Evolutionary conservation across 2,888 invertebrate genomes (phyloP).

Genomic region (Cyrtodaria siliqua): DNA sequence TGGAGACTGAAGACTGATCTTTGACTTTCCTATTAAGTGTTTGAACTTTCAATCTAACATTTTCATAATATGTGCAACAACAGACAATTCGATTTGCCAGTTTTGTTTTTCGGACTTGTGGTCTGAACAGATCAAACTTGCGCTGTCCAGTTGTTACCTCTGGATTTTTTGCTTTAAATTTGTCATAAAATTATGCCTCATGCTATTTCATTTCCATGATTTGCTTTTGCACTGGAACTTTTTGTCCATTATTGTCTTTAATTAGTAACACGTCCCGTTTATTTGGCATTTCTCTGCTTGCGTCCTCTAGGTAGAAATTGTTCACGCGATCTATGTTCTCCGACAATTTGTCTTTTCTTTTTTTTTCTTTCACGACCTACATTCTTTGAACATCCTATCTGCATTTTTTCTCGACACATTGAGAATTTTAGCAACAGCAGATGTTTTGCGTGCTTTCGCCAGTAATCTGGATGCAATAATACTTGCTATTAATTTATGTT

Average conservation of each 20-base stretch:
- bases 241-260: constrained; percentile 2
- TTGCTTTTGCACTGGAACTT: constrained; percentile 5
- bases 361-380: not conserved
- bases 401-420: constrained; percentile 5
- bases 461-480: constrained; percentile 3
- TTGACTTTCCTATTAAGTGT: constrained; percentile 1
- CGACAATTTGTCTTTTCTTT: constrained; percentile 1
- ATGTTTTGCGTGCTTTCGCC: constrained; percentile 7
- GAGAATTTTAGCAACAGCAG: constrained; percentile 4
- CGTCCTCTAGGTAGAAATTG: constrained; percentile 9
- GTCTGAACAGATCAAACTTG: constrained; percentile 17
- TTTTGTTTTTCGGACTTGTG: constrained; percentile 12
- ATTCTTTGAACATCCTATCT: not conserved
- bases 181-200: constrained; percentile 22
- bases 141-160: constrained; percentile 10
- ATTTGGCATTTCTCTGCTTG: constrained; percentile 22
- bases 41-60: constrained; percentile 12
- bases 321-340: not conserved
- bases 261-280: constrained; percentile 1
- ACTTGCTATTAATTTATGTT: not conserved
- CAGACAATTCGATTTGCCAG: constrained; percentile 16
- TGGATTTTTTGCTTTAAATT: constrained; percentile 17
- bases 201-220: constrained; percentile 22
- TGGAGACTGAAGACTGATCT: not conserved
- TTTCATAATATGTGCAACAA: constrained; percentile 31